Base-by-base conservation (phyloP, 2,888 invertebrate species). In the Stomorhina lunata region DNA sequence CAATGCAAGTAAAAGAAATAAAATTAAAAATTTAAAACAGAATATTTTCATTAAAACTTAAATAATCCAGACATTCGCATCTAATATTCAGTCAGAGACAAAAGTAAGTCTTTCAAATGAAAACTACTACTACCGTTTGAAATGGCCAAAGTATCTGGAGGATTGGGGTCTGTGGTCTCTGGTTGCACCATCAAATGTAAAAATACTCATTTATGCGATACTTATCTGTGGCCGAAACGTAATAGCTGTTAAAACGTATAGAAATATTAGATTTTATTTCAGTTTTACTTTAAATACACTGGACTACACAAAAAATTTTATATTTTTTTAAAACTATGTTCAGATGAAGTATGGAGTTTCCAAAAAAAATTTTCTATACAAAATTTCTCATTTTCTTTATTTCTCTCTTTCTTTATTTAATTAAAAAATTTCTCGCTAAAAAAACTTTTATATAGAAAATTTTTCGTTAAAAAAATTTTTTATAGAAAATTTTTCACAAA, bases 1-100 rank as follows among this genome's bases (percentile, higher is more conserved):
- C 4, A 48, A 61, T n/a, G 17, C 4, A 48, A 55, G 48, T 29
- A 59, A 48, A 17, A 43, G 29, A 55, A 40, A 25, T 53, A 53
- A 45, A 57, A 69, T 12, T 10, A n/a, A 45, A 71, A 57, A 53
- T 10, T 22, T 29, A 25, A 55, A 66, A 76, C 29, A 55, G 34
- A 63, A 75, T 53, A 45, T 68, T 59, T 69, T 63, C 71, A 65
- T 77, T 80, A 32, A 66, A 68, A 66, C 34, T 76, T 48, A 53
- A 68, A 77, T 43, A 59, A 68, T 50, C 29, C 29, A 61, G 48
- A 61, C 59, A 81, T 37, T 40, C 20, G 37, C 40, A 61, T 25
- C 37, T 34, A 40, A 59, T 43, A 50, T 6, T 29, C 32, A 45
- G 32, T 25, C 15, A 22, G 4, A 3, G 1, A 59, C 20, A 20